These are phyloP conservation scores for Drosophila littoralis DNA, from an alignment of 1,140 invertebrate species.

Conservation along the genomic window DNA sequence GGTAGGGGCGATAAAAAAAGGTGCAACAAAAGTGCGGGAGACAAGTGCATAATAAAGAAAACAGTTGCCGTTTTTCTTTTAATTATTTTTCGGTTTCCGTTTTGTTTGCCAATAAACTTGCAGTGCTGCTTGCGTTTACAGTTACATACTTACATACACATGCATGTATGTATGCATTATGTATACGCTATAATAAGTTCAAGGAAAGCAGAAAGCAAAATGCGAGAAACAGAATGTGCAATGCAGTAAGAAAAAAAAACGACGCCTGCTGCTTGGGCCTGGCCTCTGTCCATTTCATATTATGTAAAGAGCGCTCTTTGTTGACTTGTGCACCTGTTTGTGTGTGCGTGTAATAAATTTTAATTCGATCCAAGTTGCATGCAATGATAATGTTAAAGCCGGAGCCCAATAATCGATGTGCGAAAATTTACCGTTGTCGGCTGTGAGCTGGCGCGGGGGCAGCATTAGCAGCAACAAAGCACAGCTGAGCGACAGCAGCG, in stretches of 20 bases:
- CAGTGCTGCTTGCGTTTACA: slow-evolving; percentile 33
- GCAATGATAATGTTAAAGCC: slow-evolving; percentile 40
- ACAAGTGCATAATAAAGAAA: slow-evolving; percentile 26
- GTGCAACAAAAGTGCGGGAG: slow-evolving; percentile 9
- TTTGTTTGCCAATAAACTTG: slow-evolving; percentile 36
- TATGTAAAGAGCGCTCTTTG: slow-evolving; percentile 28
- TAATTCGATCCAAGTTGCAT: slow-evolving; percentile 7
- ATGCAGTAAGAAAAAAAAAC: slow-evolving; percentile 38
- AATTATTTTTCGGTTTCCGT: slow-evolving; percentile 41
- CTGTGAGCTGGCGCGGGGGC: slow-evolving; percentile 32
- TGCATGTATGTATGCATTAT: slow-evolving; percentile 6
- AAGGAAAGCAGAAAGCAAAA: slow-evolving; percentile 54
- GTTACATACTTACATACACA: slow-evolving; percentile 23
- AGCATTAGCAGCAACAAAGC: slow-evolving; percentile 52
- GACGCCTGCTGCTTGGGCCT: slow-evolving; percentile 30
- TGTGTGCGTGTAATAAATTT: slow-evolving; percentile 29
- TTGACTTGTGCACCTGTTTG: slow-evolving; percentile 11
- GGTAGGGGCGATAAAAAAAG: not conserved
- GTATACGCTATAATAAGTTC: slow-evolving; percentile 38
- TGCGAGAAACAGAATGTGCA: slow-evolving; percentile 46
- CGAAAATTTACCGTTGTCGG: slow-evolving; percentile 50
- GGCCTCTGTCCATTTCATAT: slow-evolving; percentile 29
- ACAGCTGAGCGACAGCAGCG: slow-evolving; percentile 62
- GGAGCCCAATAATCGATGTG: slow-evolving; percentile 69
- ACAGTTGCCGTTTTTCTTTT: slow-evolving; percentile 31